Conservation (phyloP, 1,140 invertebrate genomes). For the Stenopsyche tienmushanensis region DNA sequence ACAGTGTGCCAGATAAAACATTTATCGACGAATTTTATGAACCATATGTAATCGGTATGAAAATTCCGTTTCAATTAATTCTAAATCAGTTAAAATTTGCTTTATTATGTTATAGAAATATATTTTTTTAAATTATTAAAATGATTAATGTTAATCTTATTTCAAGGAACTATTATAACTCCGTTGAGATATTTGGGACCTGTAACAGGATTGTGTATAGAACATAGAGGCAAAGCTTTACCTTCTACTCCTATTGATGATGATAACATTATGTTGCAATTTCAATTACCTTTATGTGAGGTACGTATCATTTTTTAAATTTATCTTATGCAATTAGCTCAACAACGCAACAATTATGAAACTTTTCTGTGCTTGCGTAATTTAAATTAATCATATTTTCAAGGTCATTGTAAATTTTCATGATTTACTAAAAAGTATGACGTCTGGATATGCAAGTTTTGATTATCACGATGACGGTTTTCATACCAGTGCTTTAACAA, state of each 20-base stretch:
- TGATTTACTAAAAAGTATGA: conserved; percentile 84
- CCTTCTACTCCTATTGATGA: conserved; percentile 80
- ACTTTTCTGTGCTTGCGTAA: too few relatives aligned
- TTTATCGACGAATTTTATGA: conserved; percentile 79
- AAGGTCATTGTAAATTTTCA: conserved; percentile 90
- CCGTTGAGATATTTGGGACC: conserved; percentile 72
- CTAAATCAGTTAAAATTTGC: too few relatives aligned
- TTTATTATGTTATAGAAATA: conserved; percentile 3
- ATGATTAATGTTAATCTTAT: conserved; percentile 13
- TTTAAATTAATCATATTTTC: conserved; percentile 10
- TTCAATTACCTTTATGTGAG: conserved; percentile 86
- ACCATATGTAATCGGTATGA: conserved; percentile 75
- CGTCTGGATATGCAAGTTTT: conserved; percentile 95
- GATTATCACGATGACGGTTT: conserved; percentile 95
- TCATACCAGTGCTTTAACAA: conserved; percentile 68
- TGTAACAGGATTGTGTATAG: conserved; percentile 73
- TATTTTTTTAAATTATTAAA: conserved; percentile 10
- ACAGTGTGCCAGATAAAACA: conserved; percentile 68
- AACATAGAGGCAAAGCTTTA: conserved; percentile 75
- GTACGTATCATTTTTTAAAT: conserved; percentile 12
- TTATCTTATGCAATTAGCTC: too few relatives aligned
- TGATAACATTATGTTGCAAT: conserved; percentile 77
- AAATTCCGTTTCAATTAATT: too few relatives aligned
- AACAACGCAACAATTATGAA: too few relatives aligned
- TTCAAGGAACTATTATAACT: conserved; percentile 81